phyloP scores from a whole-genome alignment of 2,888 invertebrate genomes.

The Dioctria linearis region DNA sequence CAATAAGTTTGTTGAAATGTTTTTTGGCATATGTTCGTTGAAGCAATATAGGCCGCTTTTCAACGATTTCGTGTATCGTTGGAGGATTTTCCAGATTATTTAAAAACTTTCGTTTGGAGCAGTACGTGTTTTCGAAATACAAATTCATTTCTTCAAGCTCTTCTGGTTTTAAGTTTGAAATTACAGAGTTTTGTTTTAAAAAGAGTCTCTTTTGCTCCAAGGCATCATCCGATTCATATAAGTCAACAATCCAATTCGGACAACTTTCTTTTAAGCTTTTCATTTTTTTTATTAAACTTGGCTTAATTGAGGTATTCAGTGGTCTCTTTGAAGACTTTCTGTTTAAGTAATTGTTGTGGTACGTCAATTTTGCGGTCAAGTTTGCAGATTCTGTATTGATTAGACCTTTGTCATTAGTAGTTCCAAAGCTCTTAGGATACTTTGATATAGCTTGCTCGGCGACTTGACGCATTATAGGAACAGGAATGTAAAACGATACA shows the following conservation, averaged over 20 bases:
- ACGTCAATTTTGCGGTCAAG: conserved; percentile 7
- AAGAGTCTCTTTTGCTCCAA: conserved; percentile 20
- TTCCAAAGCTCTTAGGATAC: conserved; percentile 21
- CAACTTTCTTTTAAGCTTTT: conserved; percentile 29
- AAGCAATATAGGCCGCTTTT: neutral
- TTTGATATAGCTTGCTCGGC: conserved; percentile 16
- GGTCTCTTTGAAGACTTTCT: neutral
- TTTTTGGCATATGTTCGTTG: neutral
- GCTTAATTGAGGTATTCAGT: neutral
- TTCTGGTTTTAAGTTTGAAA: neutral
- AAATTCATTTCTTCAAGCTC: conserved; percentile 11
- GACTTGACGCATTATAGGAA: conserved; percentile 15
- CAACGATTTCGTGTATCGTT: neutral
- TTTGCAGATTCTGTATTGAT: conserved; percentile 18
- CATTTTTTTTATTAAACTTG: neutral
- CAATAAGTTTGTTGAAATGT: neutral
- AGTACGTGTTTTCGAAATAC: conserved; percentile 11
- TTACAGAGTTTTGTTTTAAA: neutral
- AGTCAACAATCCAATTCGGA: conserved; percentile 14
- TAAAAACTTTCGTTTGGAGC: conserved; percentile 17
- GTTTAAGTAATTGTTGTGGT: conserved; percentile 25
- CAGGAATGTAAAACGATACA: conserved; percentile 22
- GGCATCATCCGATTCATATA: neutral
- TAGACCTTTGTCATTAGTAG: neutral
- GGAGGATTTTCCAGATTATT: conserved; percentile 28